Conservation (phyloP, 2,797 vertebrate species). For the Poecile montanus region DNA sequence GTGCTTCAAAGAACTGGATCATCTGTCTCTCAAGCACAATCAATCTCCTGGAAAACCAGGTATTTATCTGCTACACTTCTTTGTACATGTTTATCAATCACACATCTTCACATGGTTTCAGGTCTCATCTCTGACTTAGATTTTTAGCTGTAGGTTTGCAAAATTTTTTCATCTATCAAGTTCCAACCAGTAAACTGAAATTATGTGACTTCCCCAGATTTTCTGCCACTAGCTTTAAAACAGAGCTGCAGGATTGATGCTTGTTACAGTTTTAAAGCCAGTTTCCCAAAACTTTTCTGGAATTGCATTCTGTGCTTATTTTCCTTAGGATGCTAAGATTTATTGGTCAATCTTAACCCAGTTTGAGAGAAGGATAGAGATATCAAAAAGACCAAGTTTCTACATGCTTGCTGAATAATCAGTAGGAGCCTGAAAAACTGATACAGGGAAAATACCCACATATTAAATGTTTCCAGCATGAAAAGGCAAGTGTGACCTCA, state of each 20-base stretch:
- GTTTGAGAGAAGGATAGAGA: background rate
- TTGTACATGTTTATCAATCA: background rate
- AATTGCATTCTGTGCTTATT: slow-evolving; percentile 1
- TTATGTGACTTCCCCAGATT: background rate
- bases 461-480: background rate
- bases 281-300: background rate
- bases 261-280: background rate
- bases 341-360: background rate
- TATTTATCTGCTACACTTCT: background rate
- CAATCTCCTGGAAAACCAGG: background rate
- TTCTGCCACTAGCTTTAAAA: background rate
- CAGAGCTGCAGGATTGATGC: background rate
- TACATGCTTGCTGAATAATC: background rate
- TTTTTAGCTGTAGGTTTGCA: background rate
- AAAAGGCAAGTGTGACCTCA: background rate
- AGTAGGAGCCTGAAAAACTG: background rate
- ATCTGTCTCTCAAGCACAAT: background rate
- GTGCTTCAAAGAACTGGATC: background rate
- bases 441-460: background rate
- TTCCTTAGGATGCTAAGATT: background rate
- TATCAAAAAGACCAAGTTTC: background rate
- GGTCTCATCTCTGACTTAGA: background rate
- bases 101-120: background rate
- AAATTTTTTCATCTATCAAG: background rate
- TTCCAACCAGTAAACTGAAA: background rate